These are phyloP conservation scores for Hirtodrosophila confusa DNA, from an alignment of 2,888 invertebrate genomes.

Conservation along the genomic window DNA sequence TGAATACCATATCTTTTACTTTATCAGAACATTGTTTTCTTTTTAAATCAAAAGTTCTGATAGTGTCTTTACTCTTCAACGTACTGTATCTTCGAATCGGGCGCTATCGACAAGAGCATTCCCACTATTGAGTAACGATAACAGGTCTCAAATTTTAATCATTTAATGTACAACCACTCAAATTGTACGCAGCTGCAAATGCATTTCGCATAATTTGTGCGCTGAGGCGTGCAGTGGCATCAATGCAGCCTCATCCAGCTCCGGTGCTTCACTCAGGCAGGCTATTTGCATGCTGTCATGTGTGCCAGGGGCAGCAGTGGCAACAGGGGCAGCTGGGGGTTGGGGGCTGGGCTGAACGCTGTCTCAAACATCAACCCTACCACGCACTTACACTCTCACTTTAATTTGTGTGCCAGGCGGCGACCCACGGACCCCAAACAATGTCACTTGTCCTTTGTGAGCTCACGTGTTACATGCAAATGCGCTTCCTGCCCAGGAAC, in stretches of 20 bases:
- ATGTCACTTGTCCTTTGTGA: constrained; percentile 76
- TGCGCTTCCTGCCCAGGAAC: constrained; percentile 64
- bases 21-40: no score
- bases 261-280: constrained; percentile 13
- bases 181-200: constrained; percentile 57
- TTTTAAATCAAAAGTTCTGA: no score
- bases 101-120: background rate
- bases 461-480: constrained; percentile 78
- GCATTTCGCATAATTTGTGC: constrained; percentile 78
- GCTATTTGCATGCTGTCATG: constrained; percentile 59
- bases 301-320: constrained; percentile 21
- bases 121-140: constrained; percentile 20
- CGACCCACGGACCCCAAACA: constrained; percentile 65
- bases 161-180: constrained; percentile 62
- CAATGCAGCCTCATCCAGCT: constrained; percentile 23
- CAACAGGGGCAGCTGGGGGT: constrained; percentile 14
- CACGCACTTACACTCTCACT: constrained; percentile 70
- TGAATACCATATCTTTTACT: no score
- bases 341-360: constrained; percentile 30
- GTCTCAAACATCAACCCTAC: constrained; percentile 43
- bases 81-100: no score
- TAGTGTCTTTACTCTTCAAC: no score
- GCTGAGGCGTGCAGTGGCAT: constrained; percentile 58
- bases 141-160: constrained; percentile 50
- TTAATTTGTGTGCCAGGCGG: constrained; percentile 73